Conservation (phyloP, 2,113 vertebrate genomes). For the Atherinomorus stipes region DNA sequence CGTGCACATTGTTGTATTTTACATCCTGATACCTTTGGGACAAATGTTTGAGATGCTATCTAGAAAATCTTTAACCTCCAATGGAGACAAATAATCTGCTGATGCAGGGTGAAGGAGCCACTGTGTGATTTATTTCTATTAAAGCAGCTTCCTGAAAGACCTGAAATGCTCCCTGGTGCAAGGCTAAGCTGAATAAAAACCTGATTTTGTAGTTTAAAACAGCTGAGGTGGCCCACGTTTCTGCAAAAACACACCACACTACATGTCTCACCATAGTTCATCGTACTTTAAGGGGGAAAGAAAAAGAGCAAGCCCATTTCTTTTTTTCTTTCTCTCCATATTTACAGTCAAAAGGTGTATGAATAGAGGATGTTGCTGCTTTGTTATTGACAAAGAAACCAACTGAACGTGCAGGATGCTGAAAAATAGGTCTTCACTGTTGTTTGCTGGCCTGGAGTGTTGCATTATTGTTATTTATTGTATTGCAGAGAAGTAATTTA, state of each 20-base stretch:
- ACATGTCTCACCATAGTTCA: background rate
- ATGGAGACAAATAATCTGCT: slow-evolving; percentile 36
- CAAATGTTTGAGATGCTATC: slow-evolving; percentile 22
- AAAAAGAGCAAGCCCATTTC: too few relatives aligned
- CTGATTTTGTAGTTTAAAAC: slow-evolving; percentile 18
- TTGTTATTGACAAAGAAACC: too few relatives aligned
- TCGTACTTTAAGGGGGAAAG: background rate
- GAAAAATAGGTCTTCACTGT: too few relatives aligned
- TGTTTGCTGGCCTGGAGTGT: too few relatives aligned
- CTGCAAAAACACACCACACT: slow-evolving; percentile 1
- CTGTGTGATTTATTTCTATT: slow-evolving; percentile 25
- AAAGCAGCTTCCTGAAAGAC: slow-evolving; percentile 12
- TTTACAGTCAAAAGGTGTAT: too few relatives aligned
- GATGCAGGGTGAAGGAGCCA: slow-evolving; percentile 25
- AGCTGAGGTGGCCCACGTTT: slow-evolving; percentile 34
- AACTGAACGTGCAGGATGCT: too few relatives aligned
- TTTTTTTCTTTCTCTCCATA: too few relatives aligned
- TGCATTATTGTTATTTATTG: too few relatives aligned
- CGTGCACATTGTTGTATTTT: background rate
- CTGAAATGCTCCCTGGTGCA: slow-evolving; percentile 11
- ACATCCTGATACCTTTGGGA: background rate
- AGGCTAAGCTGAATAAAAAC: slow-evolving; percentile 9
- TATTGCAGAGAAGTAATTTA: too few relatives aligned
- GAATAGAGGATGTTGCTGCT: too few relatives aligned
- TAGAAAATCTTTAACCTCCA: slow-evolving; percentile 14